A percentile compares a stretch with the other conserved stretches of the same genome.
These are phyloP conservation scores for Boloria selene DNA, from an alignment of 2,888 invertebrate genomes.

Conservation along the genomic window DNA sequence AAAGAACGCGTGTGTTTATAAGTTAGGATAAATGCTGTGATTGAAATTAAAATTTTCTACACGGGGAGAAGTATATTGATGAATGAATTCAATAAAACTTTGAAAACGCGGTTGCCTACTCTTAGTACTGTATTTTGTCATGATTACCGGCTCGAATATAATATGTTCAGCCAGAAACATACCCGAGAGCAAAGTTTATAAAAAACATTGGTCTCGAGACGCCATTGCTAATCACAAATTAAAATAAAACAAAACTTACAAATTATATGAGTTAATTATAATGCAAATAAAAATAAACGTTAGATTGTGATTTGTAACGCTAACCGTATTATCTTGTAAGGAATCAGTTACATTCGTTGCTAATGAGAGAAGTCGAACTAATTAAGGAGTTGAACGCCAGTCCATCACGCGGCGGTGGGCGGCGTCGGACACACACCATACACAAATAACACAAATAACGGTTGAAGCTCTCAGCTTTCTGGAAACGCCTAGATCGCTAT, in stretches of 20 bases:
- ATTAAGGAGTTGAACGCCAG: conserved; percentile 32
- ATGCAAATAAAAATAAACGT: neutral
- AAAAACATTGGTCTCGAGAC: too few species aligned
- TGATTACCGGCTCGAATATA: too few species aligned
- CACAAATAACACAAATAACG: conserved; percentile 57
- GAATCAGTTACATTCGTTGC: conserved; percentile 22
- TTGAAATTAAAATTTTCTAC: too few species aligned
- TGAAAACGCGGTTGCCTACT: too few species aligned
- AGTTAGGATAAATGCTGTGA: too few species aligned
- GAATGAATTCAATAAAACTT: too few species aligned
- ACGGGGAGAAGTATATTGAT: too few species aligned
- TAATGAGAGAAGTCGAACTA: conserved; percentile 33
- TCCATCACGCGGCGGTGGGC: conserved; percentile 44
- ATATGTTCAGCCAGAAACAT: too few species aligned
- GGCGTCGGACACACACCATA: conserved; percentile 57
- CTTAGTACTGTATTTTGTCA: too few species aligned
- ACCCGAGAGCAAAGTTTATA: too few species aligned
- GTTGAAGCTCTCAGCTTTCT: conserved; percentile 31
- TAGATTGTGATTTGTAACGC: neutral
- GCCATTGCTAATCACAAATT: neutral
- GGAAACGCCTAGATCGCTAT: conserved; percentile 36
- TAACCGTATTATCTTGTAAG: conserved; percentile 1
- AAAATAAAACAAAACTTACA: neutral
- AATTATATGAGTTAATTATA: neutral
- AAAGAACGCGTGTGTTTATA: neutral